A percentile compares a stretch with the other conserved stretches of the same genome.
Evolutionary conservation across 64 coral and sea anemone genomes (phyloP).

Genomic region (Stylophora pistillata): DNA sequence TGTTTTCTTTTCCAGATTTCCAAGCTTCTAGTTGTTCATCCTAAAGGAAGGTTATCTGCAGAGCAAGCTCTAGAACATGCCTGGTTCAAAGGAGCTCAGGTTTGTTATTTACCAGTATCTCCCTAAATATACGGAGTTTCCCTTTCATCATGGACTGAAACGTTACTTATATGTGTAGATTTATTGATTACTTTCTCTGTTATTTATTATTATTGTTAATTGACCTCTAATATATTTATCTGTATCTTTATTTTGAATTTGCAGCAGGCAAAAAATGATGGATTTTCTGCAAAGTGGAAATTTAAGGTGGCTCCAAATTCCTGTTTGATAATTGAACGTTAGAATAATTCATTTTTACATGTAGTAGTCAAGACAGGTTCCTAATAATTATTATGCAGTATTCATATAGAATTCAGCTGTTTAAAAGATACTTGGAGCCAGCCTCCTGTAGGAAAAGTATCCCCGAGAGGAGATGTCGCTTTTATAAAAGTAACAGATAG

Average conservation of each 20-base stretch:
- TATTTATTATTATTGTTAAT: not conserved
- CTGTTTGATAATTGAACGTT: not conserved
- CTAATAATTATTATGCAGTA: too few species aligned
- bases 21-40: conserved; percentile 82
- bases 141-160: not conserved
- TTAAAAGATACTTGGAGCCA: too few species aligned
- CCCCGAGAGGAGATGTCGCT: too few species aligned
- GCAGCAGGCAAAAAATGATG: conserved; percentile 56
- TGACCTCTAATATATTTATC: not conserved
- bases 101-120: not conserved
- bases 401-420: too few species aligned
- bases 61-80: conserved; percentile 64
- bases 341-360: not conserved
- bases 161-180: not conserved
- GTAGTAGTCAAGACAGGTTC: not conserved
- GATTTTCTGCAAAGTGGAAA: conserved; percentile 91
- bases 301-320: conserved; percentile 63
- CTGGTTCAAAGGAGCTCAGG: conserved; percentile 82
- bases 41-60: conserved; percentile 75
- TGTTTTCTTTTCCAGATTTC: conserved; percentile 34
- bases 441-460: too few species aligned
- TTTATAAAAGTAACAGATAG: too few species aligned
- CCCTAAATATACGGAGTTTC: not conserved
- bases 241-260: not conserved
- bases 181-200: not conserved